phyloP scores from a whole-genome alignment of 1,140 invertebrate genomes.

The Nymphalis io region DNA sequence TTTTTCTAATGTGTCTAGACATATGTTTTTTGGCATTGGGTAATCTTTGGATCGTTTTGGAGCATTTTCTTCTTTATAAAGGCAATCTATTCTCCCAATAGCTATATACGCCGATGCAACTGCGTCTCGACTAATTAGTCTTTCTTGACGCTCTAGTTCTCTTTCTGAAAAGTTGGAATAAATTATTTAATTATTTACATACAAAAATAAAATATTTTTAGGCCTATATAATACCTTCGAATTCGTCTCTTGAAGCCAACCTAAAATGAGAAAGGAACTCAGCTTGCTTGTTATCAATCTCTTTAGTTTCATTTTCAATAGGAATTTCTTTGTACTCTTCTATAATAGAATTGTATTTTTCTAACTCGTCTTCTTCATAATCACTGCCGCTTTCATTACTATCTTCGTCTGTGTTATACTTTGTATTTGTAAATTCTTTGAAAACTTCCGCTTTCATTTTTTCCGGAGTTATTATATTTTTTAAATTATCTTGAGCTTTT shows the following conservation, averaged over 20 bases:
- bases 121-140: slow-evolving; percentile 49
- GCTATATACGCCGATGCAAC: slow-evolving; percentile 64
- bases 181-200: not conserved
- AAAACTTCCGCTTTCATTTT: slow-evolving; percentile 70
- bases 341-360: slow-evolving; percentile 62
- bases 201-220: not conserved
- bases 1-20: slow-evolving; percentile 29
- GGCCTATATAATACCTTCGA: slow-evolving; percentile 54
- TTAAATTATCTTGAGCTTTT: slow-evolving; percentile 47
- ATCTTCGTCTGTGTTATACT: slow-evolving; percentile 46
- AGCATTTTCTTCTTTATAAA: slow-evolving; percentile 41
- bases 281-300: slow-evolving; percentile 48
- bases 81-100: slow-evolving; percentile 57
- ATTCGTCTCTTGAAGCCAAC: slow-evolving; percentile 58
- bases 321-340: slow-evolving; percentile 47
- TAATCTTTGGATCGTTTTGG: slow-evolving; percentile 7
- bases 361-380: slow-evolving; percentile 64
- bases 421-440: slow-evolving; percentile 63
- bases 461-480: slow-evolving; percentile 70
- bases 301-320: slow-evolving; percentile 29
- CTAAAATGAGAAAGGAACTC: slow-evolving; percentile 69
- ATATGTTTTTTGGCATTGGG: slow-evolving; percentile 8
- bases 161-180: slow-evolving; percentile 49
- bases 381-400: slow-evolving; percentile 67
- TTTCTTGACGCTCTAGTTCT: slow-evolving; percentile 58